Base-by-base conservation (phyloP, 92 coral and sea anemone genomes). In the Muricea muricata region DNA sequence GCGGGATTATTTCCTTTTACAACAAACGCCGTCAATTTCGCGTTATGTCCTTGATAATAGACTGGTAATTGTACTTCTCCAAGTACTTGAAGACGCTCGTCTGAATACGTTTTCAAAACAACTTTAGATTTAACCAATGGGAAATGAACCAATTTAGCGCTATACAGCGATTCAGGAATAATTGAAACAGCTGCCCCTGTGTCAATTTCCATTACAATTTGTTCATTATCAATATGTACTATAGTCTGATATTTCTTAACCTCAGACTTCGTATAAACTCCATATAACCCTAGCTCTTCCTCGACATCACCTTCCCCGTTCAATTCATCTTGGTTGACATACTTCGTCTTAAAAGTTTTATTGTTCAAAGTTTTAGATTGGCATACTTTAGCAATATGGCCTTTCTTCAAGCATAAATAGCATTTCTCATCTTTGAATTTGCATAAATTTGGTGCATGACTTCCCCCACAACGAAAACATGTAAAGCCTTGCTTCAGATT, bases 171-270 rank as follows among this genome's bases (percentile, higher is more conserved):
- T 37, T 84, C 83, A 8, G 83, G 84, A 23, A 84, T 54, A 55
- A 84, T 61, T 28, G 83, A 84, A 1, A 84, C 88, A 3, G 80
- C 83, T 21, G 84, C 83, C 34, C 84, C 88, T 20, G 83, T 84
- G 66, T 84, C 88, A 8, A 84, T 35, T 57, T 84, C 88, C 88
- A 84, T 84, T 11, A 28, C 52, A 0, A 83, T 48, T 7, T 72
- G 35, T 37, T 45, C 83, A 20, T 70, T 9, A 41, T 73, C 77
- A 0, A 41, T 63, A 47, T 21, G 31, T 33, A 35, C 40, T 29
- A 30, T 41, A 13, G 11, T 35, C 0, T 75, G 60, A 40, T 55
- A 24, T 70, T 84, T 79, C 31, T 74, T 37, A 29, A 3, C 76
- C 45, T 20, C 33, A 46, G 65, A 18, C 63, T 39, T 55, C 7